These are phyloP conservation scores for Notocelia uddmanniana DNA, from an alignment of 2,888 invertebrate genomes.

Conservation along the genomic window DNA sequence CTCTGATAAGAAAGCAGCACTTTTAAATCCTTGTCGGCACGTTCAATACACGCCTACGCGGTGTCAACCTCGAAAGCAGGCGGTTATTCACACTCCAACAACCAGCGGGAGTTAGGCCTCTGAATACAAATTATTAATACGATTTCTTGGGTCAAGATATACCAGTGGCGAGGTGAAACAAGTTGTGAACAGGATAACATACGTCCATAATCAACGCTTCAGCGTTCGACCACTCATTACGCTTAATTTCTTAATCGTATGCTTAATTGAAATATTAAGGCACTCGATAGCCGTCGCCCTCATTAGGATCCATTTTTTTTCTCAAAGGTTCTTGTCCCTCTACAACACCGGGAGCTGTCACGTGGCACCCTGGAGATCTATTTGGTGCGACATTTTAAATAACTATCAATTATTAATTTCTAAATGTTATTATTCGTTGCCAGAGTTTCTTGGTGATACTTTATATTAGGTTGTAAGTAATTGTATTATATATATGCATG, in stretches of 20 bases:
- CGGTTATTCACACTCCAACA: not conserved
- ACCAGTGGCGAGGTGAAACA: slow-evolving; percentile 1
- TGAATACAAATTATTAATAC: not conserved
- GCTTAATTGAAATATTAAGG: slow-evolving; percentile 82
- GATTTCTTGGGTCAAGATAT: not conserved
- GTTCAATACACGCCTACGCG: slow-evolving; percentile 16
- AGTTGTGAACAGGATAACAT: slow-evolving; percentile 2
- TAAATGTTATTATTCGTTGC: too few relatives aligned
- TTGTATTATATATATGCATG: too few relatives aligned
- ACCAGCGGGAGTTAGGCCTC: not conserved
- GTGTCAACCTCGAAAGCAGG: not conserved
- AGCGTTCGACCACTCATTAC: slow-evolving; percentile 69
- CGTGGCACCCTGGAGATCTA: not conserved
- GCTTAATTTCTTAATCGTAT: slow-evolving; percentile 79
- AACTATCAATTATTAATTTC: not conserved
- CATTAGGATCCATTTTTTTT: slow-evolving; percentile 65
- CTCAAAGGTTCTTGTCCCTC: slow-evolving; percentile 50
- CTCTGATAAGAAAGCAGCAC: slow-evolving; percentile 1
- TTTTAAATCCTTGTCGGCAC: not conserved
- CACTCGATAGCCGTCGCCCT: slow-evolving; percentile 57
- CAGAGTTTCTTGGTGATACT: too few relatives aligned
- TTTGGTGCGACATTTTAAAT: not conserved
- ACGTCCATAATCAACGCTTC: slow-evolving; percentile 67
- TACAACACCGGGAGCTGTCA: slow-evolving; percentile 55
- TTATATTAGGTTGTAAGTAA: too few relatives aligned